Evolutionary conservation across 2,888 invertebrate species (phyloP).

Genomic region (Lasioglossum zephyrum): DNA sequence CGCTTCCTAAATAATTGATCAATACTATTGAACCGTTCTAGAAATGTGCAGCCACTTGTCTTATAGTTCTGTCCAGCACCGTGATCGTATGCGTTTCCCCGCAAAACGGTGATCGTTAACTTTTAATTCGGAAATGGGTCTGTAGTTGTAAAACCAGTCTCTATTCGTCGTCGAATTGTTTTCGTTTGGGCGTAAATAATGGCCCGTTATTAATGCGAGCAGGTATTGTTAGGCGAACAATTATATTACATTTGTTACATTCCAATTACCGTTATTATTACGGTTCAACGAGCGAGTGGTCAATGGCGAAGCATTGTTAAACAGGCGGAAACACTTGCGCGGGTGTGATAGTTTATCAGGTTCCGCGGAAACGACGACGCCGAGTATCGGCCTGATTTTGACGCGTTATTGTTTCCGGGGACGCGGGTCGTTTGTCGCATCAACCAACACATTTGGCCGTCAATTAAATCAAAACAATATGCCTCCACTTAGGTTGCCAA

Average conservation of each 20-base stretch:
- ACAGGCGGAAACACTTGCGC: background rate
- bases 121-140: background rate
- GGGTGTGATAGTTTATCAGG: conserved; percentile 10
- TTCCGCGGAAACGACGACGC: background rate
- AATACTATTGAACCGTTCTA: too few relatives aligned
- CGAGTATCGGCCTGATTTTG: conserved; percentile 25
- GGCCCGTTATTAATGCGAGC: conserved; percentile 1
- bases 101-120: background rate
- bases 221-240: background rate
- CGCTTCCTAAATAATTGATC: too few relatives aligned
- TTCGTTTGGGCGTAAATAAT: background rate
- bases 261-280: conserved; percentile 13
- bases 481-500: conserved; percentile 36
- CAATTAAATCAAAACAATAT: conserved; percentile 48
- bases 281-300: background rate
- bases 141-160: background rate
- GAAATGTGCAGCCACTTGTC: background rate
- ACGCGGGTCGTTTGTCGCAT: background rate
- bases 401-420: conserved; percentile 36
- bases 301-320: conserved; percentile 4
- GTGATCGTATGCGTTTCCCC: background rate
- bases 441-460: conserved; percentile 2
- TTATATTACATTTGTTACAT: conserved; percentile 12
- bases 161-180: background rate
- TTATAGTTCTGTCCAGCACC: background rate